Base-by-base conservation (phyloP, 2,797 vertebrate species). In the Protonibea diacanthus region DNA sequence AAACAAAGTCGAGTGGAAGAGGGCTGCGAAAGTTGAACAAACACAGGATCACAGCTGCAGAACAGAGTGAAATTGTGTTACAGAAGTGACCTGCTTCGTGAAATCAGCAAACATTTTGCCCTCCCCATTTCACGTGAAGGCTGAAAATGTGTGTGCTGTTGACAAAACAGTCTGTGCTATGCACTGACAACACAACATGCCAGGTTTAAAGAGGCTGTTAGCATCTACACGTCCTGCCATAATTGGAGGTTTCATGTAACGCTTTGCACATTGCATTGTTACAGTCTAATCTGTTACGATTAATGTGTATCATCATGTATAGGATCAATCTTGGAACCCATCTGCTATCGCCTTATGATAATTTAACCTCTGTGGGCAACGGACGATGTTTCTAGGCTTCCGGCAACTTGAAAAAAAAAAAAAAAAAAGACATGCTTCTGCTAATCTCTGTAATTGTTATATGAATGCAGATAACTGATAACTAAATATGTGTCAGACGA, bases 41-140 rank as follows among this genome's bases (percentile, higher is more conserved):
- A 81, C 71, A 68, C 9, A 1, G 21, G 68, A 76, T 71, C 66
- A n/a, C 71, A 76, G 81, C 71, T 82, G 85, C 82, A 78, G 45
- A 49, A 64, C 21, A 52, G 29, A 76, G 27, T 62, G 18, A 72
- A 70, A 77, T 57, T 12, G 5, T 56, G 62, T 81, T 47, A 51
- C 57, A 66, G 74, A 85, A 67, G 59, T 51, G 56, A 13, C 76
- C 62, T 47, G 74, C 74, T 88, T 77, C 68, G 56, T 77, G 33
- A 78, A 60, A 65, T 79, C 56, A 62, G 71, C 57, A 79, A 74
- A 74, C 65, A 76, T 42, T 73, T 11, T 65, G 51, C 29, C 20
- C 62, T 51, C 3, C 20, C 42, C n/a, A 7, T 78, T 72, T 78
- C 38, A 62, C 15, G 2, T 20, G 58, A 71, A 38, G 6, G 59